Evolutionary conservation across 2,113 vertebrate species (phyloP), one percentile per base, ranked within the genome.

Genomic region (Lophius piscatorius): DNA sequence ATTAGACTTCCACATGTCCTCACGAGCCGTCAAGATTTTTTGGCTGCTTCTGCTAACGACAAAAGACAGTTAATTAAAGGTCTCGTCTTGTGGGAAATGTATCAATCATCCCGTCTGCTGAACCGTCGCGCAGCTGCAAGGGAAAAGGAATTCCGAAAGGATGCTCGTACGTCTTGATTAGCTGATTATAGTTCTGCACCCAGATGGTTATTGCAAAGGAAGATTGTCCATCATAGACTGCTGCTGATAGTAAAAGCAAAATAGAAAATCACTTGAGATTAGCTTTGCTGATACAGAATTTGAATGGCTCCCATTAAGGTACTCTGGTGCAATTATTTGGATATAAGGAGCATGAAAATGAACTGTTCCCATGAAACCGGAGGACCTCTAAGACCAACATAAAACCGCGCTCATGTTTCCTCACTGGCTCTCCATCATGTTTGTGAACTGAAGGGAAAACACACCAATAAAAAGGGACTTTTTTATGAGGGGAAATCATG

Each of bases 21-120:
- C n/a, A 17, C 18, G 39, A 65, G 52, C 48, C 46, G 67, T 58
- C 50, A 18, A 33, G 24, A 54, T 45, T 69, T 72, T 41, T 48
- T 8, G 29, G 24, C 61, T 54, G 38, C 46, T 71, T 16, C 42
- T 11, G 23, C 64, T 76, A 71, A 85, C 64, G 70, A 68, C 74
- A 74, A 73, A 55, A 78, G 78, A 70, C 78, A 63, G 68, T 77
- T 84, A 81, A 85, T 88, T 85, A 85, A 85, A 75, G 66, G 63
- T 74, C 50, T 39, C 1, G 49, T 65, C 74, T 61, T 42, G 22
- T 17, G 80, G 84, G 82, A 73, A 76, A 70, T 69, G 67, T 70
- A 61, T 67, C 70, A 58, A 45, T 71, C 68, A 44, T 47, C 40
- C 42, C 28, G 49, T 76, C 75, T 26, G 35, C 63, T 38, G 33